Conservation (phyloP, 2,888 invertebrate species). For the Mesodorylaimus sp. region DNA sequence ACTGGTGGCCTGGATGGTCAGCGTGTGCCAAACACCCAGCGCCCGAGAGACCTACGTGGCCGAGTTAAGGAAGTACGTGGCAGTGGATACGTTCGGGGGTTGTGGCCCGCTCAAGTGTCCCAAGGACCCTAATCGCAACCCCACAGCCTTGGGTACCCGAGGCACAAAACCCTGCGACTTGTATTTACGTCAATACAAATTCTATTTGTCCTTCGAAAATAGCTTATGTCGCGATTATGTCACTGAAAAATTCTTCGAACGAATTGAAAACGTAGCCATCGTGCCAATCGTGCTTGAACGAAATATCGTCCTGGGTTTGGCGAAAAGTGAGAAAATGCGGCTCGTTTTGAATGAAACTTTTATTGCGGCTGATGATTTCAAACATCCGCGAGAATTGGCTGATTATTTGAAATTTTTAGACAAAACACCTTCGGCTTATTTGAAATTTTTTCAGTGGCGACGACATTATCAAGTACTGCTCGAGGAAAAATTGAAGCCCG, state of each 20-base stretch:
- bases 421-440: too few relatives aligned
- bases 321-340: too few relatives aligned
- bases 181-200: too few relatives aligned
- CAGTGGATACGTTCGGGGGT: conserved; percentile 22
- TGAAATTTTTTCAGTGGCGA: too few relatives aligned
- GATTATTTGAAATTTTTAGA: too few relatives aligned
- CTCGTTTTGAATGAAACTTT: conserved; percentile 31
- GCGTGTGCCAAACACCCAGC: neutral
- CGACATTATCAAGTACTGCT: too few relatives aligned
- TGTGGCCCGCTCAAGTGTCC: conserved; percentile 21
- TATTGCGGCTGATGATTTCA: conserved; percentile 36
- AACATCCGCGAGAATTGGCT: conserved; percentile 31
- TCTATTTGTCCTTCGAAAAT: conserved; percentile 17
- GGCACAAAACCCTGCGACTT: too few relatives aligned
- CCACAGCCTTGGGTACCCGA: too few relatives aligned
- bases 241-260: too few relatives aligned
- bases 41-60: neutral
- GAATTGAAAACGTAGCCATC: conserved; percentile 19
- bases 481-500: too few relatives aligned
- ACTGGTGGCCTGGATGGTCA: neutral
- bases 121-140: too few relatives aligned
- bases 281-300: conserved; percentile 24
- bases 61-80: neutral
- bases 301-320: too few relatives aligned
- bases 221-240: conserved; percentile 26